These are phyloP conservation scores for Chelon labrosus DNA, from an alignment of 2,797 vertebrate species.

Conservation along the genomic window DNA sequence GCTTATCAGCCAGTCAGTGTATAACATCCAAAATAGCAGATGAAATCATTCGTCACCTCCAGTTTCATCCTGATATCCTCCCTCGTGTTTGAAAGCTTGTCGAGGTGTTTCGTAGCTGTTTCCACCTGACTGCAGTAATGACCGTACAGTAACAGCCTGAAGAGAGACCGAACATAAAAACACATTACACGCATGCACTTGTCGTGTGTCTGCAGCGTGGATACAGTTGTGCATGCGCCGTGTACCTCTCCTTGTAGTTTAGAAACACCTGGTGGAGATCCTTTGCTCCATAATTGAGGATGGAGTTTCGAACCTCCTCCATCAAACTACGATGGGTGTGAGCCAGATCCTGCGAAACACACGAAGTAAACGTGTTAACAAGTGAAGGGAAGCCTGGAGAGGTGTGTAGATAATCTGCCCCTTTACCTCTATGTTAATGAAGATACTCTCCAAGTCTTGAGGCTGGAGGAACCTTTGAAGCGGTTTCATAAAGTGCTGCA, in stretches of 20 bases:
- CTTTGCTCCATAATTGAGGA: slow-evolving; percentile 70
- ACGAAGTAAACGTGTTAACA: slow-evolving; percentile 16
- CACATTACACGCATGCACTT: neutral
- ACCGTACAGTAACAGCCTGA: slow-evolving; percentile 91
- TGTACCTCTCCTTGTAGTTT: slow-evolving; percentile 91
- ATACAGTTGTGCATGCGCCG: neutral
- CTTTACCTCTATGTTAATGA: slow-evolving; percentile 90
- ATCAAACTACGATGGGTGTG: slow-evolving; percentile 84
- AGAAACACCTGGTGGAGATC: slow-evolving; percentile 91
- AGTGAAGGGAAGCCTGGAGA: neutral
- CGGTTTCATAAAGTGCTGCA: slow-evolving; percentile 93
- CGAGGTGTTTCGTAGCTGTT: slow-evolving; percentile 89
- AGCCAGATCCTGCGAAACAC: slow-evolving; percentile 85
- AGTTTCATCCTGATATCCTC: slow-evolving; percentile 93
- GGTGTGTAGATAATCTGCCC: neutral
- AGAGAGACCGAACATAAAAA: neutral
- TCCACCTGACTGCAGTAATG: slow-evolving; percentile 95
- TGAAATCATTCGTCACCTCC: slow-evolving; percentile 79
- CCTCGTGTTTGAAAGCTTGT: slow-evolving; percentile 80
- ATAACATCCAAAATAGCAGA: no score
- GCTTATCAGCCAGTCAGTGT: no score
- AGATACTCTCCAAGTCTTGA: slow-evolving; percentile 90
- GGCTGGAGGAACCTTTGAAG: slow-evolving; percentile 86
- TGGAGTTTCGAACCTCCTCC: slow-evolving; percentile 85
- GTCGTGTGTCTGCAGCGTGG: neutral